Conservation (phyloP, 2,113 vertebrate genomes). For the Sylvia atricapilla region DNA sequence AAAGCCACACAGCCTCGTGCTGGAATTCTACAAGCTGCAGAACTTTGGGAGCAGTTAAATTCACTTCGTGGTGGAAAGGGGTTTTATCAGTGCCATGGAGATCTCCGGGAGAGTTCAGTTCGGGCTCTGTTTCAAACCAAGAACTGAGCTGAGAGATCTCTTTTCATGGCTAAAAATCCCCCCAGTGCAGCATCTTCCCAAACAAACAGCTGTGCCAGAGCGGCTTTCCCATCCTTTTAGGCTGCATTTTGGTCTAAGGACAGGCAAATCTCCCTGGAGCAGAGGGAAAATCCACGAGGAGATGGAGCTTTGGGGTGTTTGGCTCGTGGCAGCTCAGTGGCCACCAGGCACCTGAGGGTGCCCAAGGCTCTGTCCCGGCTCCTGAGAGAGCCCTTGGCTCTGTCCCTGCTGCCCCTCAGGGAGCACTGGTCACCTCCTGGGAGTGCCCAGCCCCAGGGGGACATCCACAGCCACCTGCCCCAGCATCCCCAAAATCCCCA, state of each 20-base stretch:
- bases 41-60: background rate
- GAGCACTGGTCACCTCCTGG: accelerated
- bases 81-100: accelerated
- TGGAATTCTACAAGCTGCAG: background rate
- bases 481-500: background rate
- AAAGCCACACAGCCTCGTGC: accelerated
- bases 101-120: background rate
- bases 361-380: background rate
- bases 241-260: background rate
- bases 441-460: background rate
- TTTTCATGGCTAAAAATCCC: background rate
- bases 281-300: accelerated
- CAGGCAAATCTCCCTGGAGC: accelerated
- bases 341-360: background rate
- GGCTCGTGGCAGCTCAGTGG: accelerated
- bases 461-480: accelerated
- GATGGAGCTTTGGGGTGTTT: accelerated
- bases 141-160: background rate
- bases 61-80: background rate
- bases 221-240: background rate
- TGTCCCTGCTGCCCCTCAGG: background rate
- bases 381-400: accelerated
- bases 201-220: background rate
- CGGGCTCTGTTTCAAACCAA: background rate
- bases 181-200: background rate